A percentile compares a stretch with the other conserved stretches of the same genome.
Evolutionary conservation across 2,797 vertebrate species (phyloP).

Genomic region (Microctenopoma stevenorrisi): DNA sequence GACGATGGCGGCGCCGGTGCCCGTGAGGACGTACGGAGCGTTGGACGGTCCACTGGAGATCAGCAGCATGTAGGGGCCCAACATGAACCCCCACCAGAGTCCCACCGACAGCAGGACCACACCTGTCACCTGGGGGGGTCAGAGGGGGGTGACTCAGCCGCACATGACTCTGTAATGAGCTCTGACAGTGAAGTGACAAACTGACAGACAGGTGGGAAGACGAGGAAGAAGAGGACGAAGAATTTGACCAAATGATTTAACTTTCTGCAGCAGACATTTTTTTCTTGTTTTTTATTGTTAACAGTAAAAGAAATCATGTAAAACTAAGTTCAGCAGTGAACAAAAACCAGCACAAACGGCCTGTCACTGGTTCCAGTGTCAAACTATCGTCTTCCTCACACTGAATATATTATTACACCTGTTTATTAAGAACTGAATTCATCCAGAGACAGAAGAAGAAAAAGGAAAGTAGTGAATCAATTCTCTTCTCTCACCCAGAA

Average conservation of each 20-base stretch:
- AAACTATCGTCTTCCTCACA: too few species aligned
- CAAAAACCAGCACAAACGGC: too few species aligned
- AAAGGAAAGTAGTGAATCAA: too few species aligned
- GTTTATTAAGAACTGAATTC: too few species aligned
- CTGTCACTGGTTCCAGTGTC: too few species aligned
- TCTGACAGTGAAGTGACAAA: conserved; percentile 42
- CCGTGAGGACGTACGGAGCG: conserved; percentile 91
- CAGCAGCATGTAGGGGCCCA: conserved; percentile 92
- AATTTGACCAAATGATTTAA: too few species aligned
- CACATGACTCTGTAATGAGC: conserved; percentile 38
- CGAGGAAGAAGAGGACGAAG: neutral
- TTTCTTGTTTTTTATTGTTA: too few species aligned
- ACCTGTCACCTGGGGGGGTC: conserved; percentile 90
- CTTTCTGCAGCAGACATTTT: too few species aligned
- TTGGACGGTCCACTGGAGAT: conserved; percentile 92
- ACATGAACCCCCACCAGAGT: conserved; percentile 94
- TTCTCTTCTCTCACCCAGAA: conserved; percentile 90
- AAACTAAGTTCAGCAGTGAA: too few species aligned
- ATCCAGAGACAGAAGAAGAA: too few species aligned
- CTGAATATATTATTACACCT: too few species aligned
- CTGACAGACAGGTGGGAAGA: conserved; percentile 29
- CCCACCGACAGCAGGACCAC: conserved; percentile 92
- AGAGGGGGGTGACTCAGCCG: conserved; percentile 22
- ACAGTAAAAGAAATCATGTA: too few species aligned
- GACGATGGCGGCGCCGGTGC: conserved; percentile 92